phyloP scores from a whole-genome alignment of 1,140 invertebrate species.

The Anoplolepis gracilipes region DNA sequence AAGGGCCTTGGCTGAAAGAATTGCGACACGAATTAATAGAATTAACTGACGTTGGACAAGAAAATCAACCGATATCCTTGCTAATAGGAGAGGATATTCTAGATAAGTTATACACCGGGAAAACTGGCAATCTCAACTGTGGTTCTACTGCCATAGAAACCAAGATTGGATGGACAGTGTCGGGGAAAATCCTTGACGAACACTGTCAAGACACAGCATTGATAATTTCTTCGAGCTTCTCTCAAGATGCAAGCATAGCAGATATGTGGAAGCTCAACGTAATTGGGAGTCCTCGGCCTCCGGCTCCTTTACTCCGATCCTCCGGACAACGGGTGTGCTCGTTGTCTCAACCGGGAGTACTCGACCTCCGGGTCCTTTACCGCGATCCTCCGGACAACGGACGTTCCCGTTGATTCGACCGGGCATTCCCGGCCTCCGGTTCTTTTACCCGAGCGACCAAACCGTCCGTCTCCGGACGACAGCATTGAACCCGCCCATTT shows the following conservation, averaged over 20 bases:
- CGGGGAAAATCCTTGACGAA: constrained; percentile 52
- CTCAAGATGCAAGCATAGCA: background rate
- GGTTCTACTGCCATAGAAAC: constrained; percentile 75
- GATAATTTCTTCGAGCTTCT: background rate
- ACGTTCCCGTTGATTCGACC: no score
- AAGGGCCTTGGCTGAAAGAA: constrained; percentile 25
- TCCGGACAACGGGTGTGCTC: no score
- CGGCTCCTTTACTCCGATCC: no score
- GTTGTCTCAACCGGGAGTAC: no score
- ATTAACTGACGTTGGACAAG: background rate
- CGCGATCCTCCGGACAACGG: no score
- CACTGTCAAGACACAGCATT: background rate
- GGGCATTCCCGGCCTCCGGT: no score
- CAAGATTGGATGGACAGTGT: constrained; percentile 74
- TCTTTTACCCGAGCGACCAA: no score
- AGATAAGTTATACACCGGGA: constrained; percentile 76
- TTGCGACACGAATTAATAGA: background rate
- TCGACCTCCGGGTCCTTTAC: no score
- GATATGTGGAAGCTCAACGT: background rate
- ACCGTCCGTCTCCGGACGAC: no score
- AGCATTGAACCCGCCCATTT: no score
- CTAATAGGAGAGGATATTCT: constrained; percentile 77
- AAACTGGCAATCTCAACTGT: constrained; percentile 39
- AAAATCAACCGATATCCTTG: background rate
- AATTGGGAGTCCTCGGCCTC: no score